A percentile compares a stretch with the other conserved stretches of the same genome.
These are phyloP conservation scores for Cirrhinus molitorella DNA, from an alignment of 2,797 vertebrate species.

Conservation along the genomic window DNA sequence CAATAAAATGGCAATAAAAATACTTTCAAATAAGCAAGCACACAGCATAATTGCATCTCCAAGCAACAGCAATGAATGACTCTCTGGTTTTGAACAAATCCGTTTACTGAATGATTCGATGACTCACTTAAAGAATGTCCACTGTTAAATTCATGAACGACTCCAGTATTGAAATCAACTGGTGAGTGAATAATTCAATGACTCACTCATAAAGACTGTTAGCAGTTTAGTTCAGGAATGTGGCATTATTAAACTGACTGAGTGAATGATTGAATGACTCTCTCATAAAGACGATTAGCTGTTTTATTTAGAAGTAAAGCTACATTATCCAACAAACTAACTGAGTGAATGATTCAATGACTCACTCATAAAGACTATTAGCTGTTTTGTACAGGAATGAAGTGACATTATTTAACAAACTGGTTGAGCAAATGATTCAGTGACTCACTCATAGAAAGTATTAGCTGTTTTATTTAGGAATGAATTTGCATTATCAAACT, in stretches of 20 bases:
- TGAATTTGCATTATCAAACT: too few species aligned
- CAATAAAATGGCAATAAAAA: not conserved
- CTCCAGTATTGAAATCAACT: not conserved
- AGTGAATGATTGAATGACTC: not conserved
- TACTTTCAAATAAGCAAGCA: not conserved
- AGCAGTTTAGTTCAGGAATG: not conserved
- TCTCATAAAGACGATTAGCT: not conserved
- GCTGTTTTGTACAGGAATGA: too few species aligned
- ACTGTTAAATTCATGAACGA: not conserved
- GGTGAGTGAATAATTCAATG: not conserved
- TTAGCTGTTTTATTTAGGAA: too few species aligned
- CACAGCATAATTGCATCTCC: not conserved
- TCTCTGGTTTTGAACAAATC: not conserved
- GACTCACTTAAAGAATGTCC: not conserved
- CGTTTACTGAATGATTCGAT: not conserved
- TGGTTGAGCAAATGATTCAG: too few species aligned
- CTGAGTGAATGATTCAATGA: too few species aligned
- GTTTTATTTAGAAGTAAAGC: not conserved
- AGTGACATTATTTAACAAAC: too few species aligned
- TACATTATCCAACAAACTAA: too few species aligned
- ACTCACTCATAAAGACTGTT: not conserved
- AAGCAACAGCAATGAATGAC: not conserved
- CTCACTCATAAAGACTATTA: too few species aligned
- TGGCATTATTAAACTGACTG: not conserved
- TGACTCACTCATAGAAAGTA: too few species aligned